These are phyloP conservation scores for Novumbra hubbsi DNA, from an alignment of 2,797 vertebrate species.

Conservation along the genomic window DNA sequence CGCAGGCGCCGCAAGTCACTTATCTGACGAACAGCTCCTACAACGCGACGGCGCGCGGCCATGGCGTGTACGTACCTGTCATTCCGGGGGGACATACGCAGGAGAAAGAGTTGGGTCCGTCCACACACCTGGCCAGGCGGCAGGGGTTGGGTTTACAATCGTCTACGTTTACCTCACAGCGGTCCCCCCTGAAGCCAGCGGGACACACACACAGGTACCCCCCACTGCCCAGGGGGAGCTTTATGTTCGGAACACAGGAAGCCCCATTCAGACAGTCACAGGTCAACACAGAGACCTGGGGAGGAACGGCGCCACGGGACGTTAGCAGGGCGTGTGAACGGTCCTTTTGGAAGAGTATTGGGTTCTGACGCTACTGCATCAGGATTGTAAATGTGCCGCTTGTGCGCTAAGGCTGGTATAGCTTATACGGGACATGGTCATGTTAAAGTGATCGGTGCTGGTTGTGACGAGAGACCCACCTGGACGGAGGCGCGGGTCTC, in stretches of 20 bases:
- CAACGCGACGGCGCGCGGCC: neutral
- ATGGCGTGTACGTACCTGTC: constrained; percentile 70
- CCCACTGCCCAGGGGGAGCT: constrained; percentile 74
- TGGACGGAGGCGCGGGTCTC: constrained; percentile 69
- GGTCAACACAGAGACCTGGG: constrained; percentile 78
- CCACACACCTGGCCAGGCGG: constrained; percentile 78
- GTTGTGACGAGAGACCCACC: constrained; percentile 60
- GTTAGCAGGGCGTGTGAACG: neutral
- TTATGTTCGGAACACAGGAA: constrained; percentile 75
- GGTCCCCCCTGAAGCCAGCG: constrained; percentile 75
- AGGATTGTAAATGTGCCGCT: neutral
- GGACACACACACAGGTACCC: constrained; percentile 79
- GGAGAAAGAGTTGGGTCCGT: constrained; percentile 76
- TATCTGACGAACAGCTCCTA: too few relatives aligned
- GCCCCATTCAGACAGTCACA: constrained; percentile 86
- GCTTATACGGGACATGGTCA: neutral
- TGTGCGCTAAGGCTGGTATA: neutral
- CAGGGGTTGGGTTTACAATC: constrained; percentile 83
- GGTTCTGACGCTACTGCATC: neutral
- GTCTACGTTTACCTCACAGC: constrained; percentile 78
- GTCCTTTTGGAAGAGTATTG: neutral
- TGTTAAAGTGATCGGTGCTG: too few relatives aligned
- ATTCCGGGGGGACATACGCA: constrained; percentile 82
- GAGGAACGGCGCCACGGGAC: neutral
- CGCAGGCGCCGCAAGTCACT: too few relatives aligned